phyloP scores from a whole-genome alignment of 1,140 invertebrate species.

The Bradysia coprophila region DNA sequence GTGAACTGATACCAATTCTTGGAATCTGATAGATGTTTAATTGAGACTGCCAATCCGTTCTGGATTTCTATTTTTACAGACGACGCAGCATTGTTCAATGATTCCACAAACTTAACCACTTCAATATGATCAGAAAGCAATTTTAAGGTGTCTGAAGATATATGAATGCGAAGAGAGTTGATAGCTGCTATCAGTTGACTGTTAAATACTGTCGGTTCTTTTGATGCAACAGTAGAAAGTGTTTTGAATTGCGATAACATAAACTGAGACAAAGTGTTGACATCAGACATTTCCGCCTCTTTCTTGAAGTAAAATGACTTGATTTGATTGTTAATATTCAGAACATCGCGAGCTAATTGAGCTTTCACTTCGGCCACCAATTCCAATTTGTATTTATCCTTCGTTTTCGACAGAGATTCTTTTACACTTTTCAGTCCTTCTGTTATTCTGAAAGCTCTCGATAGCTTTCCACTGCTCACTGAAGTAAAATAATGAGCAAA shows the following conservation, averaged over 20 bases:
- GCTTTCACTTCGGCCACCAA: neutral
- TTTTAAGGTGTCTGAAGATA: neutral
- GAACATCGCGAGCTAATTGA: neutral
- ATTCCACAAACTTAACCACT: neutral
- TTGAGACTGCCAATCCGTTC: too few species aligned
- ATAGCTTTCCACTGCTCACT: neutral
- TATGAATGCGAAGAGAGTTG: neutral
- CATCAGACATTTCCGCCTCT: neutral
- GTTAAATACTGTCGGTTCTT: neutral
- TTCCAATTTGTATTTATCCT: neutral
- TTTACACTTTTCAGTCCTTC: neutral
- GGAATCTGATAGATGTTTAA: too few species aligned
- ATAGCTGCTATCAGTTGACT: neutral
- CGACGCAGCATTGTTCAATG: too few species aligned
- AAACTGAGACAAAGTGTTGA: neutral
- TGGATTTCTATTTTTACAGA: too few species aligned
- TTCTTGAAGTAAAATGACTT: neutral
- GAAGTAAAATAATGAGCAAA: neutral
- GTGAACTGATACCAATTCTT: too few species aligned
- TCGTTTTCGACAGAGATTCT: neutral
- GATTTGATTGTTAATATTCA: neutral
- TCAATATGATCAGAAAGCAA: neutral
- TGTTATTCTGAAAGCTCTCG: neutral
- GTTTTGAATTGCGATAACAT: neutral
- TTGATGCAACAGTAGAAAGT: neutral